Conservation (phyloP, 2,888 invertebrate species). For the Scelioninae gen. 1 region DNA sequence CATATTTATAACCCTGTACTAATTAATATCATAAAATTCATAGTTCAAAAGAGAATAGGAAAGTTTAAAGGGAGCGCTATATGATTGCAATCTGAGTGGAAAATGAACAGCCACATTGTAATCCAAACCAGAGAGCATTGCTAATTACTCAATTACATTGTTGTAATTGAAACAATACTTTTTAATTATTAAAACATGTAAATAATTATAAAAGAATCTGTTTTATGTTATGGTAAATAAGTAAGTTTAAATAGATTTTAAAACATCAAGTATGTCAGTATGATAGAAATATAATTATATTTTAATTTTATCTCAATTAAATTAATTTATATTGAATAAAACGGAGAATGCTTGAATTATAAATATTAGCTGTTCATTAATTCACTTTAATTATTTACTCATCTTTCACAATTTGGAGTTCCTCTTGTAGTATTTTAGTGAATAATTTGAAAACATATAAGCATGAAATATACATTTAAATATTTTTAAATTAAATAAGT, state of each 20-base stretch:
- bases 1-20: background rate
- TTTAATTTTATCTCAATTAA: too few species aligned
- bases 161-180: slow-evolving; percentile 32
- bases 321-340: too few species aligned
- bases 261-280: background rate
- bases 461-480: too few species aligned
- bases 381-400: too few species aligned
- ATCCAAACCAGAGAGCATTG: slow-evolving; percentile 3
- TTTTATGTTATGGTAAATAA: background rate
- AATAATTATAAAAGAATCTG: slow-evolving; percentile 13
- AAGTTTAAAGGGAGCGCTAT: slow-evolving; percentile 22
- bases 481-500: too few species aligned
- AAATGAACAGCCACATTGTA: slow-evolving; percentile 22
- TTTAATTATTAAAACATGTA: slow-evolving; percentile 23
- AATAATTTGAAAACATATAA: too few species aligned
- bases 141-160: slow-evolving; percentile 46
- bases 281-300: too few species aligned
- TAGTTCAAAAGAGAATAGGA: slow-evolving; percentile 12
- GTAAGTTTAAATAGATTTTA: background rate
- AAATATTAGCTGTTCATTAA: too few species aligned
- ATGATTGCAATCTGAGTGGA: slow-evolving; percentile 32
- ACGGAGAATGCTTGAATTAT: too few species aligned
- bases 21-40: slow-evolving; percentile 5
- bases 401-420: too few species aligned
- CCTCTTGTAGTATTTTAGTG: too few species aligned